phyloP scores from a whole-genome alignment of 1,140 invertebrate genomes.

The Megathymus violae region DNA sequence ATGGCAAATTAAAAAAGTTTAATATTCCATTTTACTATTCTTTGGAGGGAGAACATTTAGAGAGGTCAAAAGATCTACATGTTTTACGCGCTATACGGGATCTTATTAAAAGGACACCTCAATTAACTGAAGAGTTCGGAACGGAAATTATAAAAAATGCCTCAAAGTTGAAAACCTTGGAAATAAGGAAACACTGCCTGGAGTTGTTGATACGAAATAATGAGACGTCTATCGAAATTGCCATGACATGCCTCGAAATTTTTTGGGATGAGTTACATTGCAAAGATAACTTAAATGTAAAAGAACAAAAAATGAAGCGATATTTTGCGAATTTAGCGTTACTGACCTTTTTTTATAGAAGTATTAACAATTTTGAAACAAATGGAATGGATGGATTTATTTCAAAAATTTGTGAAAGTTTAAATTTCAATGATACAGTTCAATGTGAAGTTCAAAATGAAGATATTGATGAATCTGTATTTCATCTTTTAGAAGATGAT shows the following conservation, averaged over 20 bases:
- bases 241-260: conserved; percentile 82
- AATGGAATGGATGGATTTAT: conserved; percentile 57
- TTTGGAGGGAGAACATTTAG: conserved; percentile 94
- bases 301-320: conserved; percentile 59
- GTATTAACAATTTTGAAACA: conserved; percentile 55
- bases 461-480: conserved; percentile 39
- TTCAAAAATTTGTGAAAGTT: conserved; percentile 50
- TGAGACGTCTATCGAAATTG: conserved; percentile 83
- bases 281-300: conserved; percentile 39
- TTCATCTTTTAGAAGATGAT: conserved; percentile 71
- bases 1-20: conserved; percentile 92
- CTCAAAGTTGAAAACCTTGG: conserved; percentile 89
- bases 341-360: conserved; percentile 60
- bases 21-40: conserved; percentile 95
- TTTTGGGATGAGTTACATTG: conserved; percentile 71
- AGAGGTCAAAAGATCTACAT: conserved; percentile 93
- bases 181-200: conserved; percentile 88
- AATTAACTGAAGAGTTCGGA: conserved; percentile 80
- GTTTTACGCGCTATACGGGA: conserved; percentile 91
- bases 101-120: conserved; percentile 83
- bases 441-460: conserved; percentile 24
- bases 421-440: conserved; percentile 32
- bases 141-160: conserved; percentile 81
- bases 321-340: conserved; percentile 64
- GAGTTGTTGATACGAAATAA: conserved; percentile 88